A percentile compares a stretch with the other conserved stretches of the same genome.
Conservation (phyloP, 2,888 invertebrate genomes). For the Parnassius mnemosyne region DNA sequence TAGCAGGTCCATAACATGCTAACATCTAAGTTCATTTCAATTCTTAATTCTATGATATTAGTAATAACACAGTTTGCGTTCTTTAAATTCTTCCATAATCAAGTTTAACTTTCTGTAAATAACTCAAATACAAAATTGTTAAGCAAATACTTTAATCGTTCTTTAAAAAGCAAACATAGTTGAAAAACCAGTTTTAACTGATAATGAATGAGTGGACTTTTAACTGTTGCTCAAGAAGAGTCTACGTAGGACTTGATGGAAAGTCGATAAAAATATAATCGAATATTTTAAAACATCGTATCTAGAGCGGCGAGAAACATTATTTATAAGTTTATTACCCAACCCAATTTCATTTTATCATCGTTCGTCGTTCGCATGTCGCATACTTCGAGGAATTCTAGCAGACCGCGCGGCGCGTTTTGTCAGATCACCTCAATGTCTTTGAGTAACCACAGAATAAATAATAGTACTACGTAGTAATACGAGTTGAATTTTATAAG, state of each 20-base stretch:
- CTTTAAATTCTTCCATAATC: no score
- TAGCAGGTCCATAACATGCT: background rate
- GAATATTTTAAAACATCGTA: background rate
- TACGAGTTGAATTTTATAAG: background rate
- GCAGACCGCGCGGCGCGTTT: constrained; percentile 22
- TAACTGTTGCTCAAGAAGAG: no score
- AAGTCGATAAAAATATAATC: no score
- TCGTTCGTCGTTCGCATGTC: background rate
- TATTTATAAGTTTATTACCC: constrained; percentile 16
- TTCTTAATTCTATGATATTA: background rate
- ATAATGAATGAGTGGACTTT: no score
- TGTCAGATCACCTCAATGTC: background rate
- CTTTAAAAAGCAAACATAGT: no score
- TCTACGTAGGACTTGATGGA: no score
- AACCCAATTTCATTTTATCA: constrained; percentile 9
- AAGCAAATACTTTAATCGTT: no score
- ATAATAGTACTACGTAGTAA: no score
- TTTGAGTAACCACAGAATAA: background rate
- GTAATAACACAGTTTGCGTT: no score
- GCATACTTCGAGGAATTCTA: constrained; percentile 19
- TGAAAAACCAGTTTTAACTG: no score
- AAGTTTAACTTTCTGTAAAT: no score
- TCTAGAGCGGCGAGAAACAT: constrained; percentile 10
- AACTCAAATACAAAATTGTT: no score
- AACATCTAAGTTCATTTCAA: background rate